These are phyloP conservation scores for Thomomys bottae DNA, from an alignment of 2,113 vertebrate genomes.

Conservation along the genomic window DNA sequence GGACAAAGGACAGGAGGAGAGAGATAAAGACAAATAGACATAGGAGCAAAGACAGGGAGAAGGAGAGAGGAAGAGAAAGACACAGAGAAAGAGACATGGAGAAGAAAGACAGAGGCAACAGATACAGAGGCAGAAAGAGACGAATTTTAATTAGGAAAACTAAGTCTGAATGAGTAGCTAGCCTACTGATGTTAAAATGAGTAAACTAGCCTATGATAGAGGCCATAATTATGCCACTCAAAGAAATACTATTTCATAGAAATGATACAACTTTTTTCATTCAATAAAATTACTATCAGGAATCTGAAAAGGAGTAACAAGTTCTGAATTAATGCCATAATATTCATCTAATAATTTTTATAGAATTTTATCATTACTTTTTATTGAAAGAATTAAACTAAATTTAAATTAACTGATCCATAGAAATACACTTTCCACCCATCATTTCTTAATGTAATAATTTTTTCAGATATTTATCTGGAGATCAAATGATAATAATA, in stretches of 20 bases:
- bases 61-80: not conserved
- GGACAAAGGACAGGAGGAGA: too few relatives aligned
- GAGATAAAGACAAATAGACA: too few relatives aligned
- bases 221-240: not conserved
- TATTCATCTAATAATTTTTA: conserved; percentile 10
- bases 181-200: not conserved
- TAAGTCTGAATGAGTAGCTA: not conserved
- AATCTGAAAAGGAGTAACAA: not conserved
- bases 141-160: not conserved
- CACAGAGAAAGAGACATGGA: too few relatives aligned
- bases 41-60: too few relatives aligned
- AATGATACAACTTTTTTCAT: not conserved
- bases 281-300: not conserved
- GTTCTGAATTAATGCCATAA: not conserved
- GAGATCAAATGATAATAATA: conserved; percentile 13
- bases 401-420: conserved; percentile 34
- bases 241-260: not conserved
- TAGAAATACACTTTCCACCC: not conserved
- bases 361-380: not conserved
- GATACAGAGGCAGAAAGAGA: too few relatives aligned
- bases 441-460: not conserved
- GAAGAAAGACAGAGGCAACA: too few relatives aligned
- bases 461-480: not conserved
- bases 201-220: not conserved
- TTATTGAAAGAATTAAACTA: not conserved